Conservation (phyloP, 2,888 invertebrate genomes). For the Ornithoptera priamus region DNA sequence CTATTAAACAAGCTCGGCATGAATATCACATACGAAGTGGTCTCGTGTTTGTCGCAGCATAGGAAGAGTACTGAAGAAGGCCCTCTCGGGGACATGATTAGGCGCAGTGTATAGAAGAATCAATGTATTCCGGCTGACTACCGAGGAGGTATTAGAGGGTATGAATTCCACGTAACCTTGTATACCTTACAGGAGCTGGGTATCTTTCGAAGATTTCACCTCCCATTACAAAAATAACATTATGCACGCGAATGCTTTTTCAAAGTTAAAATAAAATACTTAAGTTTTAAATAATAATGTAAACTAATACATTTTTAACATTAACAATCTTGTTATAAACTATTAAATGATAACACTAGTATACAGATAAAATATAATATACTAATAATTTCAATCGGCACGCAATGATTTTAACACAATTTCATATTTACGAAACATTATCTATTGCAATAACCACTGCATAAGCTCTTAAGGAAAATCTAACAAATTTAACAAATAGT, state of each 20-base stretch:
- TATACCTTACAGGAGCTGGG: too few relatives aligned
- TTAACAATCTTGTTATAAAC: background rate
- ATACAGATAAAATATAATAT: background rate
- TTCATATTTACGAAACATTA: constrained; percentile 10
- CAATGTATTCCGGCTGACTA: too few relatives aligned
- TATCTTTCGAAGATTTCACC: too few relatives aligned
- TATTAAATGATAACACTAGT: background rate
- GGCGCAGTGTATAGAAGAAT: too few relatives aligned
- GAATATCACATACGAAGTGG: too few relatives aligned
- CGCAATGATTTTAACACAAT: constrained; percentile 1
- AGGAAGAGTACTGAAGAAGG: too few relatives aligned
- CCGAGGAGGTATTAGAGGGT: too few relatives aligned
- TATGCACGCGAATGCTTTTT: background rate
- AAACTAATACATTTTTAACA: background rate
- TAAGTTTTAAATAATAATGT: background rate
- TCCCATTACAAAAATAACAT: background rate
- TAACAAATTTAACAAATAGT: constrained; percentile 15
- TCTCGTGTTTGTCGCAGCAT: too few relatives aligned
- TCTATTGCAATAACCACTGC: background rate
- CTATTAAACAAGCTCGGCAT: too few relatives aligned
- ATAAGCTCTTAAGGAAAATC: constrained; percentile 8
- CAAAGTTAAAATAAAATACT: background rate
- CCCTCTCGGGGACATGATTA: too few relatives aligned
- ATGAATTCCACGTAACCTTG: too few relatives aligned
- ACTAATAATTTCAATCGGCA: background rate